Evolutionary conservation across 2,888 invertebrate species (phyloP).

Genomic region (Miltochrista miniata): DNA sequence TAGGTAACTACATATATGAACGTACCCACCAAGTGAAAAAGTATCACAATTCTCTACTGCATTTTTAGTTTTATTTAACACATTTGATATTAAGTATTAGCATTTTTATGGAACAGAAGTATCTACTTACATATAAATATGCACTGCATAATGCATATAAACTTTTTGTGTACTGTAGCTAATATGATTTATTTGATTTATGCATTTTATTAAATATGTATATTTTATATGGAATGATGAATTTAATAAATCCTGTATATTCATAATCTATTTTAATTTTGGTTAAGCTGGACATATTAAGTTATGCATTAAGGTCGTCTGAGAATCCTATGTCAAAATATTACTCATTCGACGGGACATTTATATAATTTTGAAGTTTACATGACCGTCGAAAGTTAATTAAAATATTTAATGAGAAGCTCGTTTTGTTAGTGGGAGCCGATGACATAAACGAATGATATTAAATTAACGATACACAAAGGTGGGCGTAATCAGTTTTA

Average conservation of each 20-base stretch:
- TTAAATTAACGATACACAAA: slow-evolving; percentile 69
- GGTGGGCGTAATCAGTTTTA: slow-evolving; percentile 62
- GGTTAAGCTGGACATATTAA: slow-evolving; percentile 11
- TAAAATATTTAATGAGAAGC: slow-evolving; percentile 80
- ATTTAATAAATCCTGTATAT: too few species aligned
- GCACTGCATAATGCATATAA: too few species aligned
- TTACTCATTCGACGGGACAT: slow-evolving; percentile 51
- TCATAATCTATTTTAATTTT: slow-evolving; percentile 12
- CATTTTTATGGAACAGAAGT: too few species aligned
- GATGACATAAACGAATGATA: slow-evolving; percentile 78
- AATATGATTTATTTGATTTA: too few species aligned
- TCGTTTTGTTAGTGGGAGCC: slow-evolving; percentile 62
- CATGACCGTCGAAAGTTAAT: slow-evolving; percentile 72
- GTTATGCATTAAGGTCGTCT: slow-evolving; percentile 32
- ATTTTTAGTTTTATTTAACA: too few species aligned
- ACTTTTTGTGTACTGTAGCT: too few species aligned
- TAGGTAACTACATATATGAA: too few species aligned
- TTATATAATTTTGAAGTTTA: slow-evolving; percentile 67
- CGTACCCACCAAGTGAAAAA: too few species aligned
- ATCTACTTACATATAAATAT: not conserved
- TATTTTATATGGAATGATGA: too few species aligned
- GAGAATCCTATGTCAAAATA: slow-evolving; percentile 46
- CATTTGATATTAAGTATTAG: too few species aligned
- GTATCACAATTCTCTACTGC: too few species aligned
- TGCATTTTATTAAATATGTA: too few species aligned